phyloP scores from a whole-genome alignment of 2,888 invertebrate species.

The Drosophila tripunctata region DNA sequence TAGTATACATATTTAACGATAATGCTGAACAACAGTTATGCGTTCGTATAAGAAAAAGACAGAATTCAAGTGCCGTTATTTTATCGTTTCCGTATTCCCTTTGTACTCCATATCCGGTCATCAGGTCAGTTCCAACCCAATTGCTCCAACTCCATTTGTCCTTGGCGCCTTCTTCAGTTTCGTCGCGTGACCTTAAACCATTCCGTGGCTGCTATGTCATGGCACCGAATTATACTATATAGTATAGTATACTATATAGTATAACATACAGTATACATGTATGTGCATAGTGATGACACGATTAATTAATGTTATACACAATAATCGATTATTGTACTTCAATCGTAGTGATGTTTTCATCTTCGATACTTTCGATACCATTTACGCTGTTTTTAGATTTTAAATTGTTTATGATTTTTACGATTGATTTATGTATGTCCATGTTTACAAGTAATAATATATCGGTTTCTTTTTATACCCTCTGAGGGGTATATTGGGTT shows the following conservation, averaged over 20 bases:
- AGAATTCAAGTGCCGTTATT: slow-evolving; percentile 19
- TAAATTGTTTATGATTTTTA: no score
- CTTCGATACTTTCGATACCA: no score
- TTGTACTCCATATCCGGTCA: slow-evolving; percentile 47
- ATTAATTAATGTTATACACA: no score
- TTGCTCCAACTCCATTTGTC: slow-evolving; percentile 36
- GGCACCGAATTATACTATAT: slow-evolving; percentile 27
- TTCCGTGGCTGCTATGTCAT: slow-evolving; percentile 40
- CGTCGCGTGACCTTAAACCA: slow-evolving; percentile 69
- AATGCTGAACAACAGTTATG: slow-evolving; percentile 38
- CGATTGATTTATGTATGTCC: no score
- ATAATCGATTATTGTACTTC: no score
- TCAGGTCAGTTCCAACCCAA: slow-evolving; percentile 33
- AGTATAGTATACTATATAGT: slow-evolving; percentile 15
- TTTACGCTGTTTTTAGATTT: no score
- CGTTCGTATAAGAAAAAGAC: slow-evolving; percentile 11
- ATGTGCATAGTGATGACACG: no score
- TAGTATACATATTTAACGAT: slow-evolving; percentile 31
- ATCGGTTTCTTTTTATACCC: no score
- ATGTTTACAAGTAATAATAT: no score
- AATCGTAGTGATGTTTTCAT: no score
- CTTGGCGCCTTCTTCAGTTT: slow-evolving; percentile 47
- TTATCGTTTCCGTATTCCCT: slow-evolving; percentile 57
- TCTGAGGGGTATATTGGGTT: no score
- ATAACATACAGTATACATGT: background rate